Evolutionary conservation across 2,797 vertebrate species (phyloP), one percentile per base, ranked within the genome.

Genomic region (Mionectes olivaceus): DNA sequence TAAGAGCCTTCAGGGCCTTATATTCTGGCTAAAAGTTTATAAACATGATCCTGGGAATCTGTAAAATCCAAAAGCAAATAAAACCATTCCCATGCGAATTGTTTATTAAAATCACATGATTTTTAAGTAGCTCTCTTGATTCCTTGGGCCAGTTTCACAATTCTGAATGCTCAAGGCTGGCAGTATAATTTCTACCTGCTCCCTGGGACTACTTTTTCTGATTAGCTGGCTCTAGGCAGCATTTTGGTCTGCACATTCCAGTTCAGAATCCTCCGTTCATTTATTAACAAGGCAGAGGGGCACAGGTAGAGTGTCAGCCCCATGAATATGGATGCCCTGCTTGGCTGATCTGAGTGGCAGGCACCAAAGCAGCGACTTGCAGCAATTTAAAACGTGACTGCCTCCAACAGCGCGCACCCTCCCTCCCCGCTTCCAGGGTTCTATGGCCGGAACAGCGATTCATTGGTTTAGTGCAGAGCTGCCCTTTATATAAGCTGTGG

Each of bases 1-100:
- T 19, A 63, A 37, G 69, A 86, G 55, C 65, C 83, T 90, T 65
- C n/a, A 11, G 50, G 89, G 84, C 70, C 43, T 86, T 93, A 22
- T 73, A 69, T 87, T 91, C 79, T 39, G 28, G 55, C 83, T 92
- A 73, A 88, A 95, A 96, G 92, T 93, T 91, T 94, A 95, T 92
- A 91, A 93, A 93, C 75, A 75, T 2, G 79, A 81, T 85, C 91
- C 84, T 61, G 73, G 90, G 94, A 95, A 96, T 88, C 94, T 83
- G 57, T 95, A 83, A 92, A 92, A 89, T 46, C 73, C 2, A 4
- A 91, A 78, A 81, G 44, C 79, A 95, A 95, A 84, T 93, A 79
- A 90, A 94, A 89, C 53, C 59, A 86, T 86, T 91, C 94, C 70
- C 56, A 2, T n/a, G 60, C 2, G 80, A 93, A 70, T 43, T 88